Evolutionary conservation across 2,888 invertebrate genomes (phyloP).

Genomic region (Zelleria hepariella): DNA sequence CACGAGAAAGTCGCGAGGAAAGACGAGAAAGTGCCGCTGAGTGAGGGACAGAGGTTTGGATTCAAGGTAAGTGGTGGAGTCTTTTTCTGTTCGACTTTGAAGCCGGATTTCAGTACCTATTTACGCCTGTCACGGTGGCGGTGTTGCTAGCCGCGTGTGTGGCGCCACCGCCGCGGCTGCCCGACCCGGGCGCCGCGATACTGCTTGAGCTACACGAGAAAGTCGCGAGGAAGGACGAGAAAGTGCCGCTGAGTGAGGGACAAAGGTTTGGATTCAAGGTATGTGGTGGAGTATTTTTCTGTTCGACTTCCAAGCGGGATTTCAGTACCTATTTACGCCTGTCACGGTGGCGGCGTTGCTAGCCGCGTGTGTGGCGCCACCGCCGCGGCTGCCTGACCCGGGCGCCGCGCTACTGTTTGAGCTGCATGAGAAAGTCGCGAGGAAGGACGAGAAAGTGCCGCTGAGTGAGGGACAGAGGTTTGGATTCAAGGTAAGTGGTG

Average conservation of each 20-base stretch:
- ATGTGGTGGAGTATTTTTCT: no score
- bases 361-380: constrained; percentile 68
- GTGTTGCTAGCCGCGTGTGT: constrained; percentile 70
- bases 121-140: constrained; percentile 75
- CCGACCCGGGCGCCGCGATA: constrained; percentile 71
- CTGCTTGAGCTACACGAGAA: constrained; percentile 69
- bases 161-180: constrained; percentile 69
- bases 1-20: constrained; percentile 51
- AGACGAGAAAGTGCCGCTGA: constrained; percentile 40
- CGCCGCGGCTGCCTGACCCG: constrained; percentile 71
- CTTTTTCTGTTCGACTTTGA: no score
- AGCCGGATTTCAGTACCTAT: no score
- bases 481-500: constrained; percentile 54
- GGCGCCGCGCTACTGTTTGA: constrained; percentile 72
- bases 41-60: constrained; percentile 56
- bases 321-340: no score
- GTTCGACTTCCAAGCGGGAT: no score
- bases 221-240: constrained; percentile 46
- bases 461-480: constrained; percentile 52
- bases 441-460: constrained; percentile 44
- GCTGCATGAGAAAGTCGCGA: constrained; percentile 54
- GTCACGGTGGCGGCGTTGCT: constrained; percentile 73
- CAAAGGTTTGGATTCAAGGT: constrained; percentile 65
- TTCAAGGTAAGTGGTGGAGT: constrained; percentile 56
- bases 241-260: constrained; percentile 33